Evolutionary conservation across 2,113 vertebrate species (phyloP).

Genomic region (Proteles cristata): DNA sequence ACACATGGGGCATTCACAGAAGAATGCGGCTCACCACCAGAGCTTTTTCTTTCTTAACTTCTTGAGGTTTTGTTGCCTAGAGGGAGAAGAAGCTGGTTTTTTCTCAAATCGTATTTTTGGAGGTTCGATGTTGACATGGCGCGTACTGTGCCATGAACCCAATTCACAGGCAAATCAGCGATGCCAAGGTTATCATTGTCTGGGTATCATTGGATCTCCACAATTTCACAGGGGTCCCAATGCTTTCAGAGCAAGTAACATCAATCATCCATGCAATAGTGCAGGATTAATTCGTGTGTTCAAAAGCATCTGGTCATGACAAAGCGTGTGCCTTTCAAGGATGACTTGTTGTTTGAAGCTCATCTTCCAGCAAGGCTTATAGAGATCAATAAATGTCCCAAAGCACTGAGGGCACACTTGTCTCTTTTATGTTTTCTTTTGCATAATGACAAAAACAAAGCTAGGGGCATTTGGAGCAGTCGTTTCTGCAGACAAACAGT

Average conservation of each 20-base stretch:
- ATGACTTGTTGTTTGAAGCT: slow-evolving; percentile 51
- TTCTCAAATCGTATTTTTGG: neutral
- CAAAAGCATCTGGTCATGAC: slow-evolving; percentile 65
- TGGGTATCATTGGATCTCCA: neutral
- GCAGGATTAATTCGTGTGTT: slow-evolving; percentile 53
- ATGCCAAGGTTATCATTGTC: neutral
- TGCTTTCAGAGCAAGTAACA: slow-evolving; percentile 62
- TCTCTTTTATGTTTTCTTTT: slow-evolving; percentile 69
- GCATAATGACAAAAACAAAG: slow-evolving; percentile 66
- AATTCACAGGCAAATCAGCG: neutral
- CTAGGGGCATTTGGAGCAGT: slow-evolving; percentile 36
- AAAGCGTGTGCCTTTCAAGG: slow-evolving; percentile 45
- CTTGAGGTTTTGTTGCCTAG: neutral
- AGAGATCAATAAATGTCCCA: slow-evolving; percentile 69
- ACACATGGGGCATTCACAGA: neutral
- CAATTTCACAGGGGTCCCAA: slow-evolving; percentile 60
- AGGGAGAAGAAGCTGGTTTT: neutral
- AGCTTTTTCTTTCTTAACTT: neutral
- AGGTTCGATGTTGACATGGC: neutral
- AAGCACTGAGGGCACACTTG: neutral
- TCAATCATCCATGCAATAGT: slow-evolving; percentile 71
- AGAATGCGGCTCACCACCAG: neutral
- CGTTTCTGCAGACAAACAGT: neutral
- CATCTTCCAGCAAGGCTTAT: slow-evolving; percentile 53
- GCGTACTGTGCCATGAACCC: slow-evolving; percentile 8